Percentiles rank a stretch among this genome's conserved stretches.
phyloP scores from a whole-genome alignment of 1,140 invertebrate species.

The Bilobella aurantiaca region DNA sequence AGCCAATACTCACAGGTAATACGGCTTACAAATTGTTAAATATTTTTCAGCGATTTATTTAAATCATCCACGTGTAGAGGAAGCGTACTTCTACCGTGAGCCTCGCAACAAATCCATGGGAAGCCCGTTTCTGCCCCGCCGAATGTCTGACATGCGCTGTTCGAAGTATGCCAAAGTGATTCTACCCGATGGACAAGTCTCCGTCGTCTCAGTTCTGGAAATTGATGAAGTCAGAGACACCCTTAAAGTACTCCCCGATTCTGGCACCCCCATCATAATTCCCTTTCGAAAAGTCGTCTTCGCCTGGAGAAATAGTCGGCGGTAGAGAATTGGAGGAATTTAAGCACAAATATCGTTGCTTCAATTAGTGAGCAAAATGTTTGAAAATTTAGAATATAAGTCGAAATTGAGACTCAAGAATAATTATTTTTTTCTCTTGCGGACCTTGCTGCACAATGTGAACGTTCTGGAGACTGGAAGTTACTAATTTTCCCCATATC shows the following conservation, averaged over 20 bases:
- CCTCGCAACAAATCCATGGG: constrained; percentile 25
- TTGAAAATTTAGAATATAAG: neutral
- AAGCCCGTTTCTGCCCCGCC: constrained; percentile 31
- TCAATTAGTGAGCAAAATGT: too few species aligned
- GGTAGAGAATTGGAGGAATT: neutral
- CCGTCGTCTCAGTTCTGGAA: constrained; percentile 31
- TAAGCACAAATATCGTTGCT: neutral
- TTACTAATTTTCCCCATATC: neutral
- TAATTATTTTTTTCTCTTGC: neutral
- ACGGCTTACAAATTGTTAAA: neutral
- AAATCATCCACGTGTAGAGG: constrained; percentile 14
- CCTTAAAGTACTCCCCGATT: constrained; percentile 32
- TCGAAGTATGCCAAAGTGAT: constrained; percentile 32
- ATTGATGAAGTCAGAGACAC: constrained; percentile 29
- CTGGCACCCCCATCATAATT: constrained; percentile 27
- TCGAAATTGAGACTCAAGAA: neutral
- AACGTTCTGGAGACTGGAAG: too few species aligned
- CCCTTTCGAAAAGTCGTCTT: constrained; percentile 35
- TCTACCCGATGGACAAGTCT: constrained; percentile 32
- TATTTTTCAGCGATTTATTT: neutral
- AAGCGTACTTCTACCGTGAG: constrained; percentile 17
- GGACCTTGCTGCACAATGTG: too few species aligned
- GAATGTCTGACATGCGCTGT: constrained; percentile 30
- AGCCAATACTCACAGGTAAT: constrained; percentile 24
- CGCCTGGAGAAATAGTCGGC: constrained; percentile 26